Percentiles rank a stretch among this genome's conserved stretches.
phyloP scores from a whole-genome alignment of 2,888 invertebrate species.

The Orthosia gothica region DNA sequence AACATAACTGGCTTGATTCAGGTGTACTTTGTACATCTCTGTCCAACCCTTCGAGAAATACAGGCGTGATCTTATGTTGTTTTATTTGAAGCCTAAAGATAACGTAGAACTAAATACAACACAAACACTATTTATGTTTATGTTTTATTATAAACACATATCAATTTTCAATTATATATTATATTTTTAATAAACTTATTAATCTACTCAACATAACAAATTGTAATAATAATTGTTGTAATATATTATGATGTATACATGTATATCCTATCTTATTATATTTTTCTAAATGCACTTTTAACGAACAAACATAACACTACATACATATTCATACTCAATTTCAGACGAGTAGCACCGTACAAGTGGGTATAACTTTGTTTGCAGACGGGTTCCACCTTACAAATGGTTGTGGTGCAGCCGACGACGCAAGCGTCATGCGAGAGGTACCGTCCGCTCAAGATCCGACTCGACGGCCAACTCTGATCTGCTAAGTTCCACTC shows the following conservation, averaged over 20 bases:
- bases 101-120: neutral
- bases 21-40: too few relatives aligned
- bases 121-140: constrained; percentile 10
- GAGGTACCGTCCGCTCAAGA: constrained; percentile 86
- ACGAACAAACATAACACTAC: constrained; percentile 35
- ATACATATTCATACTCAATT: constrained; percentile 65
- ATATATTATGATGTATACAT: neutral
- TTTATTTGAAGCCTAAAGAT: neutral
- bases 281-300: neutral
- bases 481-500: constrained; percentile 90
- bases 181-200: constrained; percentile 1
- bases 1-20: too few relatives aligned
- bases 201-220: neutral
- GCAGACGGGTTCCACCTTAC: constrained; percentile 93
- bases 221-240: too few relatives aligned
- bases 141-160: neutral
- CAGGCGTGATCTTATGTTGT: too few relatives aligned
- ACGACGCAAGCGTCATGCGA: constrained; percentile 78
- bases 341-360: constrained; percentile 72
- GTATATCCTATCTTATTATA: neutral
- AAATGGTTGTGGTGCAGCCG: constrained; percentile 92
- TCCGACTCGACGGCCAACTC: constrained; percentile 90
- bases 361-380: constrained; percentile 73
- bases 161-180: neutral
- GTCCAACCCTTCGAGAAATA: too few relatives aligned